Evolutionary conservation across 2,888 invertebrate species (phyloP).

Genomic region (Heteromyza rotundicornis): DNA sequence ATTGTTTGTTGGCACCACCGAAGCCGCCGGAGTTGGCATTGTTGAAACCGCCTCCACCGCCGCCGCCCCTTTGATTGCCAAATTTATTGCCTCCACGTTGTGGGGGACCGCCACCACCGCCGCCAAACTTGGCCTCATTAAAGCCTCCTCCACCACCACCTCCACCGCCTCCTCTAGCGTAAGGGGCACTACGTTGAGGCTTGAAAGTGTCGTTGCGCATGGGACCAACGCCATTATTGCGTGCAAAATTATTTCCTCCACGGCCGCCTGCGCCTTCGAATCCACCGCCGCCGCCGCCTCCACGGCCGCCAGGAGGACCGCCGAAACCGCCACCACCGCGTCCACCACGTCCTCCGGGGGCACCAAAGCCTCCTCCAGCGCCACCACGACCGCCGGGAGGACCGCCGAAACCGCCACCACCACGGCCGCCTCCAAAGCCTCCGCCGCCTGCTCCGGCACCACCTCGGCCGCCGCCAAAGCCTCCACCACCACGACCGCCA

Average conservation of each 20-base stretch:
- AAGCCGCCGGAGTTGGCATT: slow-evolving; percentile 14
- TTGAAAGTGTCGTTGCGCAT: slow-evolving; percentile 37
- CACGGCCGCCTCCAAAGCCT: neutral
- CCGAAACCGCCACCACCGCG: slow-evolving; percentile 14
- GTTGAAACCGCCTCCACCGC: slow-evolving; percentile 23
- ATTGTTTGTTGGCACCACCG: slow-evolving; percentile 11
- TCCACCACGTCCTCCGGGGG: slow-evolving; percentile 13
- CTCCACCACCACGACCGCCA: slow-evolving; percentile 28
- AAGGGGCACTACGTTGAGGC: slow-evolving; percentile 33
- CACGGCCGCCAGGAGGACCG: slow-evolving; percentile 11
- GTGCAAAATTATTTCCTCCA: slow-evolving; percentile 31
- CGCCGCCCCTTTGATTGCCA: slow-evolving; percentile 24
- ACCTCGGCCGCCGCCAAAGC: slow-evolving; percentile 29
- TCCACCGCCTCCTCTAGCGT: slow-evolving; percentile 26
- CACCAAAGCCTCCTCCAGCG: slow-evolving; percentile 19
- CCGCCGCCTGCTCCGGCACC: slow-evolving; percentile 23
- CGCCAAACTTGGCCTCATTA: slow-evolving; percentile 23
- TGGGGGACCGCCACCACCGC: slow-evolving; percentile 15
- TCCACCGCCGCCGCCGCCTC: slow-evolving; percentile 1
- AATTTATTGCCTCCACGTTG: slow-evolving; percentile 21
- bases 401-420: slow-evolving; percentile 21
- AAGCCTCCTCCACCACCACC: slow-evolving; percentile 15
- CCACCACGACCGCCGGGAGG: neutral
- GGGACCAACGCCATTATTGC: slow-evolving; percentile 31
- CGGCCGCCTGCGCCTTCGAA: neutral